A percentile compares a stretch with the other conserved stretches of the same genome.
phyloP scores from a whole-genome alignment of 2,113 vertebrate genomes.

The Sphaerodactylus townsendi region DNA sequence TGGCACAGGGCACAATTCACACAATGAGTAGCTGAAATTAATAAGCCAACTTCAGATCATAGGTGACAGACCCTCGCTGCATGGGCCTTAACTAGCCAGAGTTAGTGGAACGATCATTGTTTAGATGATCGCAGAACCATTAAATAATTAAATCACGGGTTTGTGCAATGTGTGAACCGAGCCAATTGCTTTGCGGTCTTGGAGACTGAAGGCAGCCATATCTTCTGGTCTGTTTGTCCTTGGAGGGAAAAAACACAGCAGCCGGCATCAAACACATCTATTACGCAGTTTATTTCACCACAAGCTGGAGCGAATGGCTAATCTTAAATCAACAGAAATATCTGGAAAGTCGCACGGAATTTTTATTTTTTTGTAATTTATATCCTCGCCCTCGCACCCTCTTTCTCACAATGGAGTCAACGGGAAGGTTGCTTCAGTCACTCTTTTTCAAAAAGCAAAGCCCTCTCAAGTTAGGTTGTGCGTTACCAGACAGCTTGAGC shows the following conservation, averaged over 20 bases:
- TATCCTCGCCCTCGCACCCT: neutral
- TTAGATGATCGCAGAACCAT: too few species aligned
- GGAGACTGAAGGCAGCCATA: neutral
- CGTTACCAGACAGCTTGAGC: fast-evolving
- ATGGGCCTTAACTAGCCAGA: too few species aligned
- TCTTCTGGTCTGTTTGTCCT: neutral
- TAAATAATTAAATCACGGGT: neutral
- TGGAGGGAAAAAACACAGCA: neutral
- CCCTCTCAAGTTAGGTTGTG: neutral
- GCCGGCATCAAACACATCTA: neutral
- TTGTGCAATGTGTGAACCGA: neutral
- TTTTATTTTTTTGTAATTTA: neutral
- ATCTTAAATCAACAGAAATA: neutral
- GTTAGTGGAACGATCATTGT: too few species aligned
- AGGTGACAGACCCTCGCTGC: too few species aligned
- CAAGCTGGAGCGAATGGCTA: neutral
- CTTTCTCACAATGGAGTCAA: neutral
- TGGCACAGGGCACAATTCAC: too few species aligned
- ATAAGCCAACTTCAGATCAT: too few species aligned
- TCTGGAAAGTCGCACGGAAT: neutral
- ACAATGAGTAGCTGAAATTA: too few species aligned
- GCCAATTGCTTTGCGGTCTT: neutral
- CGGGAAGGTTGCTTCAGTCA: neutral
- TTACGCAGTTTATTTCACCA: neutral
- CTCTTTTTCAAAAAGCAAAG: neutral